Evolutionary conservation across 1,140 invertebrate genomes (phyloP), one percentile per base, ranked within the genome.

Genomic region (Sycobia sp.): DNA sequence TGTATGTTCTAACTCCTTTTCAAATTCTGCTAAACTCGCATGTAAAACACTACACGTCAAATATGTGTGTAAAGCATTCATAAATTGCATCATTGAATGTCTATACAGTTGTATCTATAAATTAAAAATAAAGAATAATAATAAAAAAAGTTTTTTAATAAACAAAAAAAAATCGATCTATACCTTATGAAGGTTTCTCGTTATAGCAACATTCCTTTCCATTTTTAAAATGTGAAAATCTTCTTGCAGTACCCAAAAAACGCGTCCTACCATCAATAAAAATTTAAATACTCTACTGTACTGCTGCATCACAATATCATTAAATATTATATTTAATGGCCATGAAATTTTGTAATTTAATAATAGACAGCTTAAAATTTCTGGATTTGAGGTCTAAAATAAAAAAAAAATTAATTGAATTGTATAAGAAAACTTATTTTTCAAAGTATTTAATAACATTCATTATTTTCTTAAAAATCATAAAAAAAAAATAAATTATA

Each of bases 251-350:
- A 89, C 85, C 87, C 88, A 91, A 5, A 86, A 86, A 29, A 90
- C 86, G n/a, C 89, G 82, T 61, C 90, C 85, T 50, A 92, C 84
- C 78, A 90, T 90, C 7, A 92, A 67, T 14, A 92, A 73, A 76
- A 90, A 90, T 70, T 88, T 87, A 68, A 92, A 92, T 0, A 92
- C 87, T 69, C 86, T 86, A 1, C 85, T 85, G 70, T 92, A 92
- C 67, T 90, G 85, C 10, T 82, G 69, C 56, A 91, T 79, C 0
- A 87, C 83, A 57, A 89, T 87, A 0, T 85, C 84, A 4, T 89
- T 90, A 22, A 92, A 76, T 32, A 93, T 86, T 25, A 92, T 86
- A 73, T 91, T 92, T 1, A 92, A 71, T 0, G 91, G 91, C 91
- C 91, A 93, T 11, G 84, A 78, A 2, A 90, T 83, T 41, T 86